These are phyloP conservation scores for Cataglyphis altisquamis DNA, from an alignment of 2,888 invertebrate genomes.

Conservation along the genomic window DNA sequence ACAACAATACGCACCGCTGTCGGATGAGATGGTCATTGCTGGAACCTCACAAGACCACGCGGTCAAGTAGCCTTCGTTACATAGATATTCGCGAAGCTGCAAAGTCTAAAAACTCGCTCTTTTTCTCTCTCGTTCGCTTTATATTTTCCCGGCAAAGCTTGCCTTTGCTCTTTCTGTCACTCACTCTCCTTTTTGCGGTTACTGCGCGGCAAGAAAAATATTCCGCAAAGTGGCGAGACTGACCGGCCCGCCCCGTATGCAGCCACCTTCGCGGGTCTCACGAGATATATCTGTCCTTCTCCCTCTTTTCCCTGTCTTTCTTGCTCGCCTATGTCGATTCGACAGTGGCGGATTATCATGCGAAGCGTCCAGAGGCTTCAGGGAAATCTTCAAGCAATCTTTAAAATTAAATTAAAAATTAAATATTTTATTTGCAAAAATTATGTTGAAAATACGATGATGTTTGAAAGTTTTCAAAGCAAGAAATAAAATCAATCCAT, in stretches of 20 bases:
- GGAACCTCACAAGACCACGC: slow-evolving; percentile 64
- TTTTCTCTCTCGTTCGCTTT: background rate
- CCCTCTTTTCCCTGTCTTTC: slow-evolving; percentile 58
- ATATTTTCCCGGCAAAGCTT: background rate
- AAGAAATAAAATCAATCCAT: background rate
- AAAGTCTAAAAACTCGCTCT: slow-evolving; percentile 26
- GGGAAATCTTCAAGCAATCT: background rate
- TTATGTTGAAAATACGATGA: background rate
- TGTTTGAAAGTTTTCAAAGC: background rate
- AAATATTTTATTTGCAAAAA: background rate
- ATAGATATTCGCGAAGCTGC: slow-evolving; percentile 55
- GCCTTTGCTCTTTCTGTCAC: background rate
- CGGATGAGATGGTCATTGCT: slow-evolving; percentile 31
- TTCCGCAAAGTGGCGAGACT: slow-evolving; percentile 69
- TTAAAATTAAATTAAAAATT: background rate
- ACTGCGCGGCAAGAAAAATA: slow-evolving; percentile 46
- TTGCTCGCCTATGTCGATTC: slow-evolving; percentile 18
- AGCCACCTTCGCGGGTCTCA: slow-evolving; percentile 66
- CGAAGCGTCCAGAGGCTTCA: slow-evolving; percentile 4
- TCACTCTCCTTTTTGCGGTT: background rate
- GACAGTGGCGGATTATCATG: slow-evolving; percentile 38
- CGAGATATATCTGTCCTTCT: slow-evolving; percentile 67
- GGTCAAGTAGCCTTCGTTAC: slow-evolving; percentile 58
- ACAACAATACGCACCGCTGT: slow-evolving; percentile 60
- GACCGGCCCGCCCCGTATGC: slow-evolving; percentile 74